phyloP scores from a whole-genome alignment of 1,140 invertebrate genomes.

The Drosophila elegans region DNA sequence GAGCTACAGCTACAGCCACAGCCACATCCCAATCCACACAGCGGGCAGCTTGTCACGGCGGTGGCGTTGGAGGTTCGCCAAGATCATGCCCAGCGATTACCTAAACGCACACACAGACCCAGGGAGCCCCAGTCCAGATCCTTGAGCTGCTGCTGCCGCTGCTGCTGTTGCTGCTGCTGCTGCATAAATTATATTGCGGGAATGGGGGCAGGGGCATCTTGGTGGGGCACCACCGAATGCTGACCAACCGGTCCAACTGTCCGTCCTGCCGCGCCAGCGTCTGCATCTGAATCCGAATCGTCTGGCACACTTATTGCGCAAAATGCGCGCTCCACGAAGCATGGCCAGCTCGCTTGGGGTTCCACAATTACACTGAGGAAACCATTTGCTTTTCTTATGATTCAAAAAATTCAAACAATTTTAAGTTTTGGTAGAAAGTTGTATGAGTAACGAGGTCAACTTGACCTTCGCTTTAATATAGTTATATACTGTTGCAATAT shows the following conservation, averaged over 20 bases:
- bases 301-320: slow-evolving; percentile 83
- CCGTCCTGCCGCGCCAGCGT: slow-evolving; percentile 40
- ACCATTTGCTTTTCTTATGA: background rate
- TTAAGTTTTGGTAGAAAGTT: no score
- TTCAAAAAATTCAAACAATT: no score
- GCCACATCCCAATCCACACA: slow-evolving; percentile 52
- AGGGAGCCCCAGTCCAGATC: slow-evolving; percentile 54
- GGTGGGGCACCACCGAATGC: slow-evolving; percentile 27
- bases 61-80: slow-evolving; percentile 62
- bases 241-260: slow-evolving; percentile 64
- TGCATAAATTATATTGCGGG: slow-evolving; percentile 77
- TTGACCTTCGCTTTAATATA: no score
- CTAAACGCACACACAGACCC: slow-evolving; percentile 69
- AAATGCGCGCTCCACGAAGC: slow-evolving; percentile 79
- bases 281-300: slow-evolving; percentile 47
- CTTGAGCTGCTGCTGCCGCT: slow-evolving; percentile 64
- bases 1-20: background rate
- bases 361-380: slow-evolving; percentile 37
- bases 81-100: slow-evolving; percentile 81
- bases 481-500: no score
- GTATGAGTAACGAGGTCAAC: no score
- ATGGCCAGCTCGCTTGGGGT: slow-evolving; percentile 64
- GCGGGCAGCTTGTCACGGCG: slow-evolving; percentile 77
- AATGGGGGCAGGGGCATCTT: background rate
- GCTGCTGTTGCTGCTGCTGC: slow-evolving; percentile 56